A percentile compares a stretch with the other conserved stretches of the same genome.
These are phyloP conservation scores for Osmoderma eremita DNA, from an alignment of 2,888 invertebrate species.

Conservation along the genomic window DNA sequence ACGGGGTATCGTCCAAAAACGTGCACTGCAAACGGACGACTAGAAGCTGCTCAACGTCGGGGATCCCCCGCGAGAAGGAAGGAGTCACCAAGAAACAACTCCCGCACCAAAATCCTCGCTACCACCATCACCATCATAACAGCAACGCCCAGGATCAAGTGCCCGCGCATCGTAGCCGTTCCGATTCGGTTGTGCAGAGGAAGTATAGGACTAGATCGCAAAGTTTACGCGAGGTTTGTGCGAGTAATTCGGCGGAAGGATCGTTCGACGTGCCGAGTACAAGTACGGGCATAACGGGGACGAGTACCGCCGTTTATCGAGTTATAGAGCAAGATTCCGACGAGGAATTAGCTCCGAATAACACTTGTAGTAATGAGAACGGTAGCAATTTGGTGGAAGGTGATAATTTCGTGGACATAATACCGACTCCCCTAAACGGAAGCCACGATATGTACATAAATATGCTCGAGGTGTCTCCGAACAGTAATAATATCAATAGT, in stretches of 20 bases:
- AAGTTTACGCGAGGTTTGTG: slow-evolving; percentile 54
- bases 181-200: slow-evolving; percentile 45
- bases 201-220: slow-evolving; percentile 56
- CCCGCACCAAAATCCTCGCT: neutral
- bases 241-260: slow-evolving; percentile 58
- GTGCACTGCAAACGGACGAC: slow-evolving; percentile 30
- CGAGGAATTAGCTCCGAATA: slow-evolving; percentile 65
- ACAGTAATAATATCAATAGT: slow-evolving; percentile 56
- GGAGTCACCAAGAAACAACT: neutral
- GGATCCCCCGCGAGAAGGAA: neutral
- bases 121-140: neutral
- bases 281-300: slow-evolving; percentile 68
- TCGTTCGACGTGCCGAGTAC: slow-evolving; percentile 73
- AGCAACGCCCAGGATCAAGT: slow-evolving; percentile 39
- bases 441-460: slow-evolving; percentile 61
- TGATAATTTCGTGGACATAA: slow-evolving; percentile 67
- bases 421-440: slow-evolving; percentile 71
- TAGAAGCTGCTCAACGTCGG: slow-evolving; percentile 31
- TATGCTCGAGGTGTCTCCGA: slow-evolving; percentile 52
- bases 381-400: slow-evolving; percentile 48
- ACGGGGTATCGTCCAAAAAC: slow-evolving; percentile 48
- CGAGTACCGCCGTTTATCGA: slow-evolving; percentile 57
- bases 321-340: slow-evolving; percentile 71
- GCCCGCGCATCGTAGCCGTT: slow-evolving; percentile 32
- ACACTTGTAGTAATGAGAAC: slow-evolving; percentile 48